These are phyloP conservation scores for Phoxinus phoxinus DNA, from an alignment of 2,113 vertebrate species.

Conservation along the genomic window DNA sequence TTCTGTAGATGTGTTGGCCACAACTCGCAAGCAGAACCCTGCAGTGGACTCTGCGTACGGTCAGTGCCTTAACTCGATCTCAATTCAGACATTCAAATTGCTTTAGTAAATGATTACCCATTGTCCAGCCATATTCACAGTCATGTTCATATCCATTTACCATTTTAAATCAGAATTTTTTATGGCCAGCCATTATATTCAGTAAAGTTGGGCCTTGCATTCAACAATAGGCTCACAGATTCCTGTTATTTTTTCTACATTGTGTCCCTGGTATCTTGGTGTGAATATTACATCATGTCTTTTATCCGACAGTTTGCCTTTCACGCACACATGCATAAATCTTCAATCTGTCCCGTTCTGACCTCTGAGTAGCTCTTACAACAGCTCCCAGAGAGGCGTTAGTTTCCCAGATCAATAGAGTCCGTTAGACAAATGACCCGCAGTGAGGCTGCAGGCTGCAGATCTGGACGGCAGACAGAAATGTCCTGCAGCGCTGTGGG, in stretches of 20 bases:
- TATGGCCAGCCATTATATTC: conserved; percentile 17
- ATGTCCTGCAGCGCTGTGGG: conserved; percentile 14
- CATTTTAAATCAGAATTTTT: conserved; percentile 12
- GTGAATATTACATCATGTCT: conserved; percentile 18
- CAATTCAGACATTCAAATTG: not conserved
- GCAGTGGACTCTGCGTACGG: conserved; percentile 78
- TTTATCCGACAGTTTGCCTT: conserved; percentile 32
- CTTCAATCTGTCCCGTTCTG: conserved; percentile 43
- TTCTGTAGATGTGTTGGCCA: conserved; percentile 76
- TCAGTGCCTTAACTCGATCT: conserved; percentile 66
- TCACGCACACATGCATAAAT: conserved; percentile 31
- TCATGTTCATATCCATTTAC: conserved; percentile 7
- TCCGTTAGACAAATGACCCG: conserved; percentile 35
- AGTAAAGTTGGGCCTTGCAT: not conserved
- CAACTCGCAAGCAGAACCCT: conserved; percentile 78
- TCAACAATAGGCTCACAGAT: conserved; percentile 25
- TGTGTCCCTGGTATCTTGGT: not conserved
- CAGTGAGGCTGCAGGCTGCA: conserved; percentile 24
- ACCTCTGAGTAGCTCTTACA: conserved; percentile 27
- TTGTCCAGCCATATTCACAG: conserved; percentile 17
- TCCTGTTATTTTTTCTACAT: conserved; percentile 1
- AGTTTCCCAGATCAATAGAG: conserved; percentile 35
- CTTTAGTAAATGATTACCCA: conserved; percentile 2
- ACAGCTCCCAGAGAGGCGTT: conserved; percentile 5
- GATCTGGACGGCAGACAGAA: conserved; percentile 18